Evolutionary conservation across 2,797 vertebrate genomes (phyloP).

Genomic region (Adrianichthys oophorus): DNA sequence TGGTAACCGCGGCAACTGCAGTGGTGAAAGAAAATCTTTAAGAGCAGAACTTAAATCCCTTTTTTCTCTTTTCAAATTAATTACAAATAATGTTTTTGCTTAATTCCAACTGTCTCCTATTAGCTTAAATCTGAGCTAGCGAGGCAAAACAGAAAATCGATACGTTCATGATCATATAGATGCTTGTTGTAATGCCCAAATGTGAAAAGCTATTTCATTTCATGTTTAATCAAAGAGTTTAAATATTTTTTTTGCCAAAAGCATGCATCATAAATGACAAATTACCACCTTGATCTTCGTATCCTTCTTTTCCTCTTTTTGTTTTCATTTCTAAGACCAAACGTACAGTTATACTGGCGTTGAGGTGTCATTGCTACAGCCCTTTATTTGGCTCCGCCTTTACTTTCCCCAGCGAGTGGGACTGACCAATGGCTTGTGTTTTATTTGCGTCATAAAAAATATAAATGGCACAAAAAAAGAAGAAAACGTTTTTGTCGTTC

Average conservation of each 20-base stretch:
- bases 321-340: not conserved
- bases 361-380: not conserved
- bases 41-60: constrained; percentile 12
- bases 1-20: constrained; percentile 36
- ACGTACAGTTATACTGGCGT: too few species aligned
- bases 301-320: not conserved
- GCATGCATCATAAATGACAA: constrained; percentile 18
- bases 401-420: constrained; percentile 46
- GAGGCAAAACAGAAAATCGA: too few species aligned
- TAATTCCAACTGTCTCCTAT: too few species aligned
- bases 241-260: constrained; percentile 3
- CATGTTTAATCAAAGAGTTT: not conserved
- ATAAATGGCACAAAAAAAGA: constrained; percentile 45
- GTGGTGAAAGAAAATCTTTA: constrained; percentile 50
- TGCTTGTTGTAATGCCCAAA: too few species aligned
- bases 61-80: too few species aligned
- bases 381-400: constrained; percentile 28
- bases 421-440: constrained; percentile 67
- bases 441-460: constrained; percentile 35
- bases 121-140: too few species aligned
- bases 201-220: too few species aligned
- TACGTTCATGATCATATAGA: too few species aligned
- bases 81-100: too few species aligned
- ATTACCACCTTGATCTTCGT: not conserved
- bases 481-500: constrained; percentile 18